Conservation (phyloP, 2,797 vertebrate genomes). For the Basileuterus tristriatus region DNA sequence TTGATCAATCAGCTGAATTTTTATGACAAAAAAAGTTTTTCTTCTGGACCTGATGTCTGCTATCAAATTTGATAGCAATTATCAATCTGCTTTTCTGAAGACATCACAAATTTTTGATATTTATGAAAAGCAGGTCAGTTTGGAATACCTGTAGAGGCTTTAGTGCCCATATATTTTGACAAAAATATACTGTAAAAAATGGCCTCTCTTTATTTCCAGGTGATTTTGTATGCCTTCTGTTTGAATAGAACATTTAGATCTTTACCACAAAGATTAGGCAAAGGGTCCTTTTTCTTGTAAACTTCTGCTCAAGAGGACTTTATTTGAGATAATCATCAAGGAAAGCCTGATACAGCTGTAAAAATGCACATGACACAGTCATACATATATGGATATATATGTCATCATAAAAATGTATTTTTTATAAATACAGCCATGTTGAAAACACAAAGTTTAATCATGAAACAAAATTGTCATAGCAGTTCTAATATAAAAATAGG, state of each 20-base stretch:
- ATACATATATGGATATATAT: no score
- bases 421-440: neutral
- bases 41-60: conserved; percentile 36
- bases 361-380: neutral
- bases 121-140: conserved; percentile 64
- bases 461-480: neutral
- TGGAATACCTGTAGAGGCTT: conserved; percentile 60
- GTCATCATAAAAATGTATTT: neutral
- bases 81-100: conserved; percentile 64
- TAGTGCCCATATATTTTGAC: conserved; percentile 1
- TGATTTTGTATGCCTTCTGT: conserved; percentile 18
- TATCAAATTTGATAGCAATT: conserved; percentile 65
- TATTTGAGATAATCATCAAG: neutral
- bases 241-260: neutral
- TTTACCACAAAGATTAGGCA: neutral
- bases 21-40: conserved; percentile 61
- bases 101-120: conserved; percentile 60
- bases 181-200: conserved; percentile 8
- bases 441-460: neutral
- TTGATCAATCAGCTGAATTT: conserved; percentile 69
- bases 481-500: neutral
- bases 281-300: neutral
- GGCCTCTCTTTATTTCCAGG: conserved; percentile 24
- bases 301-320: neutral
- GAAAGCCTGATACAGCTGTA: neutral